Evolutionary conservation across 2,888 invertebrate species (phyloP).

Genomic region (Lordiphosa andalusiaca): DNA sequence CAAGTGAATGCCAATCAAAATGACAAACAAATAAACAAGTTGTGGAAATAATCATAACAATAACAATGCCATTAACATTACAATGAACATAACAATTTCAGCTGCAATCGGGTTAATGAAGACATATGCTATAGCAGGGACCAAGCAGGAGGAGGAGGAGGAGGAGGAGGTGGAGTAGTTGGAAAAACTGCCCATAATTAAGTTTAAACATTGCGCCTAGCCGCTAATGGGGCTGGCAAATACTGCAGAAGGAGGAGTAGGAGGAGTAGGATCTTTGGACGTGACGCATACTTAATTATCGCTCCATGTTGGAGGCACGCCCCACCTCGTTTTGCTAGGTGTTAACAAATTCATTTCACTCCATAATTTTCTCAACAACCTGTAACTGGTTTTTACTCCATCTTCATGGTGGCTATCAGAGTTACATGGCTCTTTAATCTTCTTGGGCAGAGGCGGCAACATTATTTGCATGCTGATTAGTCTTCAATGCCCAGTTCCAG

Average conservation of each 20-base stretch:
- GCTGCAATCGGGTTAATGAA: conserved; percentile 47
- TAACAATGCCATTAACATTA: conserved; percentile 54
- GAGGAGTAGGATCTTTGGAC: conserved; percentile 25
- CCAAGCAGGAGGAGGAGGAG: background rate
- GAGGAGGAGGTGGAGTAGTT: conserved; percentile 5
- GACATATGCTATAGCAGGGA: conserved; percentile 35
- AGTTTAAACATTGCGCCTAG: conserved; percentile 60
- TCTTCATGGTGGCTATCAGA: conserved; percentile 51
- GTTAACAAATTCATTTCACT: conserved; percentile 76
- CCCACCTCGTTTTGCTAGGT: conserved; percentile 57
- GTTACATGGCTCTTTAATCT: conserved; percentile 67
- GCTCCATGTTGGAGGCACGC: conserved; percentile 49
- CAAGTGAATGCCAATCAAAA: conserved; percentile 69
- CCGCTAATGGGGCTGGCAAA: conserved; percentile 63
- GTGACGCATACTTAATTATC: conserved; percentile 68
- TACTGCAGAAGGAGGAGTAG: conserved; percentile 15
- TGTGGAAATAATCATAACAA: conserved; percentile 61
- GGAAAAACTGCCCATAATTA: conserved; percentile 52
- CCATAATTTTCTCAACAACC: conserved; percentile 56
- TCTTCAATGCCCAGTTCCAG: conserved; percentile 48
- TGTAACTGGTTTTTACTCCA: conserved; percentile 64
- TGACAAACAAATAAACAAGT: conserved; percentile 60
- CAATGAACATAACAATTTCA: conserved; percentile 40
- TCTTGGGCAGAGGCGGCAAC: conserved; percentile 63
- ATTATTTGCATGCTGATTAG: conserved; percentile 76